A percentile compares a stretch with the other conserved stretches of the same genome.
Conservation (phyloP, 2,888 invertebrate genomes). For the Melanostoma scalare region DNA sequence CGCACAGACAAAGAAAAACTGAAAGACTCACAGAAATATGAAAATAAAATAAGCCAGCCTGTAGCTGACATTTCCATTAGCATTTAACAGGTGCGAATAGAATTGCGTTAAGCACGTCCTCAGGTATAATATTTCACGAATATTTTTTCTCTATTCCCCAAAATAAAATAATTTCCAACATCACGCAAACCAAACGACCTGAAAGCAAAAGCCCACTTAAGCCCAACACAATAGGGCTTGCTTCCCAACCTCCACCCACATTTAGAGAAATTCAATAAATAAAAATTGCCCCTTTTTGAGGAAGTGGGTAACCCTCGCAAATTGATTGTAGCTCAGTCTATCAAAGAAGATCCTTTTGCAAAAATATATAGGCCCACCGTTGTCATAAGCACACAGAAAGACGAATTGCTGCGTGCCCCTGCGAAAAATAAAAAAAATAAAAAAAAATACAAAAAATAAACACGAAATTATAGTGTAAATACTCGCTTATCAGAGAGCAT, state of each 20-base stretch:
- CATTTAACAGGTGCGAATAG: too few species aligned
- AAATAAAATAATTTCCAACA: constrained; percentile 17
- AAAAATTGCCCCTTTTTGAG: too few species aligned
- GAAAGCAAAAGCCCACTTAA: constrained; percentile 29
- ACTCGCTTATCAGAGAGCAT: constrained; percentile 17
- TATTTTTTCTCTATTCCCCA: background rate
- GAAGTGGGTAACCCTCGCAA: constrained; percentile 7
- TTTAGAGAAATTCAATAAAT: too few species aligned
- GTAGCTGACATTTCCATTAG: too few species aligned
- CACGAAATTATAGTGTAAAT: constrained; percentile 9
- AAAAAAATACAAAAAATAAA: background rate
- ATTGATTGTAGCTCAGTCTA: constrained; percentile 55
- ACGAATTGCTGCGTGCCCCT: constrained; percentile 40
- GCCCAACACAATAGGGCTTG: constrained; percentile 17
- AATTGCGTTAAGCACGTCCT: too few species aligned
- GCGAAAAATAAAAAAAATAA: constrained; percentile 35
- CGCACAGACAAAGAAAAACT: too few species aligned
- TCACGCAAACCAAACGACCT: constrained; percentile 5
- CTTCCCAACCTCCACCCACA: background rate
- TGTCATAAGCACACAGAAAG: constrained; percentile 5
- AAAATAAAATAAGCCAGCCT: too few species aligned
- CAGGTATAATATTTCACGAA: constrained; percentile 12
- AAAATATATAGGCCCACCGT: background rate
- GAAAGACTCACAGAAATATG: too few species aligned
- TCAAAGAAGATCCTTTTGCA: constrained; percentile 41